Evolutionary conservation across 2,797 vertebrate genomes (phyloP).

Genomic region (Peromyscus nudipes): DNA sequence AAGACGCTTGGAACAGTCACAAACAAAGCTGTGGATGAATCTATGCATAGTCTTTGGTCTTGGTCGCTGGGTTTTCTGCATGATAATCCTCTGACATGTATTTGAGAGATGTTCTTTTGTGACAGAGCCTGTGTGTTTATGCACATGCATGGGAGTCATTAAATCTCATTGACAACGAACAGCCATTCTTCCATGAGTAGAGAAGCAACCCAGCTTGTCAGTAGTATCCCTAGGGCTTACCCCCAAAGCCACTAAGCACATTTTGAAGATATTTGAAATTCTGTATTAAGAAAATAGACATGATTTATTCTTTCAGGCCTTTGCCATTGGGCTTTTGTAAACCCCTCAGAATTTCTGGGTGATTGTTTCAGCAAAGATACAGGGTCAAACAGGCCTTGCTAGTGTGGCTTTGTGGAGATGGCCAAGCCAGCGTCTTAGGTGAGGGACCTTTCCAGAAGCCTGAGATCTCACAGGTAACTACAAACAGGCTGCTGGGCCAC

Average conservation of each 20-base stretch:
- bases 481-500: no score
- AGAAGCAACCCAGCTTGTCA: neutral
- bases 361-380: no score
- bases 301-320: no score
- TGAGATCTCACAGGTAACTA: no score
- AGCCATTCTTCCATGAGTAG: neutral
- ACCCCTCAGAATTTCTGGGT: neutral
- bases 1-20: conserved; percentile 76
- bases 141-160: neutral
- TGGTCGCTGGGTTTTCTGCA: conserved; percentile 77
- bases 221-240: neutral
- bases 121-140: neutral
- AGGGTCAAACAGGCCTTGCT: no score
- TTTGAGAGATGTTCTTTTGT: conserved; percentile 54
- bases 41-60: conserved; percentile 71
- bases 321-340: no score
- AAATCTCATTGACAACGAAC: neutral
- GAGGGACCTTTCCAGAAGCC: no score
- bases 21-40: conserved; percentile 80
- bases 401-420: no score
- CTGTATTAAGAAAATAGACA: no score
- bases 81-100: conserved; percentile 73
- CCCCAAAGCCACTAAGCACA: no score
- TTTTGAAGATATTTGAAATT: neutral
- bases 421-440: no score